phyloP scores from a whole-genome alignment of 2,113 vertebrate genomes.

The Tichodroma muraria region DNA sequence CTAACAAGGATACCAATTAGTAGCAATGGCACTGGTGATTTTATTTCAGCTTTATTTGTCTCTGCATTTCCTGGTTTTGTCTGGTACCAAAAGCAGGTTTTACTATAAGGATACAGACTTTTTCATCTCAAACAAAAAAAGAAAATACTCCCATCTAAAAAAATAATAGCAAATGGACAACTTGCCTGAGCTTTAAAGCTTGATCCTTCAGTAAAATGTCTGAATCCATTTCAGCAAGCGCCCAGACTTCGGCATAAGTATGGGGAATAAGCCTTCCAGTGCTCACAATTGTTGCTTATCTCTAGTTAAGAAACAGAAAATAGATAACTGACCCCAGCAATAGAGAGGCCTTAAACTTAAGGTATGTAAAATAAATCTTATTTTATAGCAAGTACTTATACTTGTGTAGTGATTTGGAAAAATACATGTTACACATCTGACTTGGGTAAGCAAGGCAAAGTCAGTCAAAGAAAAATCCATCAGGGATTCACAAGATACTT shows the following conservation, averaged over 20 bases:
- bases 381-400: not conserved
- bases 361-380: not conserved
- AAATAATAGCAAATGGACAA: not conserved
- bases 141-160: not conserved
- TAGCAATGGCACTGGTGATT: not conserved
- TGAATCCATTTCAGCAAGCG: not conserved
- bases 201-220: not conserved
- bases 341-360: not conserved
- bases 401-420: not conserved
- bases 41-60: constrained; percentile 21
- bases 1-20: constrained; percentile 55
- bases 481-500: not conserved
- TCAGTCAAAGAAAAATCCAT: not conserved
- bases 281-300: not conserved
- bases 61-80: not conserved
- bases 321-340: not conserved
- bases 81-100: not conserved
- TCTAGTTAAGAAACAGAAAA: not conserved
- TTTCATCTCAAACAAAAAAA: not conserved
- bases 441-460: not conserved
- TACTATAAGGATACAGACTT: not conserved
- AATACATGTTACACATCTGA: not conserved
- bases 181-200: not conserved
- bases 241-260: not conserved
- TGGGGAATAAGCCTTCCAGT: not conserved